A percentile compares a stretch with the other conserved stretches of the same genome.
phyloP scores from a whole-genome alignment of 1,140 invertebrate genomes.

The Matsumurasca onukii region DNA sequence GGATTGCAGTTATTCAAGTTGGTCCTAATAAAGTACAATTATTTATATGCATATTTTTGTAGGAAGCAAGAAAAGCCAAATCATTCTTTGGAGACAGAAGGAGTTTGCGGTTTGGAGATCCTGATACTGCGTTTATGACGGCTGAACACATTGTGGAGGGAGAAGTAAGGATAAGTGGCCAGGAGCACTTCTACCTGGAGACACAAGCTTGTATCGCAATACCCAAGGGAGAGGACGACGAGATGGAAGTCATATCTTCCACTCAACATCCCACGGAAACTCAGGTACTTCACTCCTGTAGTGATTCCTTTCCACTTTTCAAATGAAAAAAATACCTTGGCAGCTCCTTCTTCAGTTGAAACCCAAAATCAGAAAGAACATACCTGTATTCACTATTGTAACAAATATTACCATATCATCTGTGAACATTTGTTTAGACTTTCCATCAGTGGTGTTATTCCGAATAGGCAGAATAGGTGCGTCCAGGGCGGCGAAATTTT shows the following conservation, averaged over 20 bases:
- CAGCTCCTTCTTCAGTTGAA: too few species aligned
- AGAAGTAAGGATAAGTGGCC: constrained; percentile 79
- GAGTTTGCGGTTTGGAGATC: constrained; percentile 64
- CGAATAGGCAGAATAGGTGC: too few species aligned
- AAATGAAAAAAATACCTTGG: too few species aligned
- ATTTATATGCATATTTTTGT: too few species aligned
- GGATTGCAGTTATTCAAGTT: too few species aligned
- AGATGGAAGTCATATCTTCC: constrained; percentile 81
- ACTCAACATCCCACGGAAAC: constrained; percentile 81
- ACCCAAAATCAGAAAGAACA: too few species aligned
- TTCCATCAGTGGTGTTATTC: too few species aligned
- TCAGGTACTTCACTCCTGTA: constrained; percentile 48
- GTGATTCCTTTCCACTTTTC: not conserved
- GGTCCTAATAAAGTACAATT: too few species aligned
- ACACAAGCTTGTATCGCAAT: constrained; percentile 76
- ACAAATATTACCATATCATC: too few species aligned
- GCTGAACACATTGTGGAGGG: constrained; percentile 69
- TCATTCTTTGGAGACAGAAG: constrained; percentile 64
- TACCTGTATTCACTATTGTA: too few species aligned
- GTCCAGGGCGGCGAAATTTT: too few species aligned
- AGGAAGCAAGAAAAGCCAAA: constrained; percentile 73
- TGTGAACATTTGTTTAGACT: too few species aligned
- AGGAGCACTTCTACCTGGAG: constrained; percentile 97
- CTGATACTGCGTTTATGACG: constrained; percentile 59
- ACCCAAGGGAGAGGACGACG: constrained; percentile 77